Conservation (phyloP, 2,113 vertebrate genomes). For the Cacatua alba region DNA sequence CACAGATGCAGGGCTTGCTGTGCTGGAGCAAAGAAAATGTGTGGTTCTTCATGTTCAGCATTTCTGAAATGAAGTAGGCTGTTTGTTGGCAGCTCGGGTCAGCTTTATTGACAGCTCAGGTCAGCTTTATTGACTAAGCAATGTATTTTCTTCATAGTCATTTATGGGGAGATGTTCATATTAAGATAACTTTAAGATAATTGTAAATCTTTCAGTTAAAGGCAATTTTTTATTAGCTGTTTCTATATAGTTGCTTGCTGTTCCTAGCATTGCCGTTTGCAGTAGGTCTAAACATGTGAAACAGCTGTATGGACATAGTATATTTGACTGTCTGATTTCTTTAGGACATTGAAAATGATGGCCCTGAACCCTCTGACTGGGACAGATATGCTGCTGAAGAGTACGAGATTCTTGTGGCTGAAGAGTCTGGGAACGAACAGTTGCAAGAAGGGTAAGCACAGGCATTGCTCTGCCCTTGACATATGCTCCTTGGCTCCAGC, state of each 20-base stretch:
- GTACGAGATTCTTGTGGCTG: slow-evolving; percentile 95
- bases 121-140: neutral
- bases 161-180: neutral
- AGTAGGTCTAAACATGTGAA: neutral
- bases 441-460: slow-evolving; percentile 89
- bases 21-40: neutral
- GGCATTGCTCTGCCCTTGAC: neutral
- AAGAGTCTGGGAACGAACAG: slow-evolving; percentile 93
- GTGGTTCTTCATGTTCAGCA: neutral
- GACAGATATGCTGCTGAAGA: slow-evolving; percentile 96
- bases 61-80: neutral
- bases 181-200: neutral
- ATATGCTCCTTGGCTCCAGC: neutral
- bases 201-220: neutral
- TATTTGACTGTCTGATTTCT: slow-evolving; percentile 14
- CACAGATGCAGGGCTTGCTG: neutral
- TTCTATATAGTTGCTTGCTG: neutral
- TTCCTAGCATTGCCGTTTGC: neutral
- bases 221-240: neutral
- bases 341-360: slow-evolving; percentile 90
- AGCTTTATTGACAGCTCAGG: neutral
- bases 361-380: slow-evolving; percentile 97
- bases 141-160: neutral
- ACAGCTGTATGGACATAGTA: neutral
- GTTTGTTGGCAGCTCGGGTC: neutral